Evolutionary conservation across 1,140 invertebrate genomes (phyloP).

Genomic region (Diachasmimorpha longicaudata): DNA sequence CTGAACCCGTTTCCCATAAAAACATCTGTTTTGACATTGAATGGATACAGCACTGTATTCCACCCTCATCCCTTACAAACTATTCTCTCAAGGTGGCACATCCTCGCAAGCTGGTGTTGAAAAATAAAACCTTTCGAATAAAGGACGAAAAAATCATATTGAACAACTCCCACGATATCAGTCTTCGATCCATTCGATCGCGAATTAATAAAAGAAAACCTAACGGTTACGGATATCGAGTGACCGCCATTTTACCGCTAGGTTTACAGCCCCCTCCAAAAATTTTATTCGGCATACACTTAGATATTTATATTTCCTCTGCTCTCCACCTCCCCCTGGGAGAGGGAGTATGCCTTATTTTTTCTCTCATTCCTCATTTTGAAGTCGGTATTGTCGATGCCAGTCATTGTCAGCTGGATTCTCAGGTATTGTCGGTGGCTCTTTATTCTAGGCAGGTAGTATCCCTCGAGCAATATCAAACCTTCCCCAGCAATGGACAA

Average conservation of each 20-base stretch:
- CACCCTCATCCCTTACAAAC: neutral
- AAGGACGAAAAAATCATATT: constrained; percentile 2
- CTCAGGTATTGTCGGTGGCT: constrained; percentile 29
- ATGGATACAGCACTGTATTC: neutral
- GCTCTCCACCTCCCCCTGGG: neutral
- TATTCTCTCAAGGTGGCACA: neutral
- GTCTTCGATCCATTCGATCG: constrained; percentile 30
- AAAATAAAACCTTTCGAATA: neutral
- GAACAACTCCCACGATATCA: constrained; percentile 24
- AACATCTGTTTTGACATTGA: constrained; percentile 14
- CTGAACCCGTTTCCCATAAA: neutral
- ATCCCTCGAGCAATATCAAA: neutral
- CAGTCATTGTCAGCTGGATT: constrained; percentile 36
- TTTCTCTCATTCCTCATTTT: neutral
- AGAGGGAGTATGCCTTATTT: neutral
- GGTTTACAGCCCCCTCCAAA: constrained; percentile 6
- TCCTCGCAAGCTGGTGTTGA: constrained; percentile 1
- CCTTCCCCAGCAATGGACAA: neutral
- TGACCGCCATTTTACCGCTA: constrained; percentile 46
- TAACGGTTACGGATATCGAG: constrained; percentile 48
- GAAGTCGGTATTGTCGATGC: constrained; percentile 14
- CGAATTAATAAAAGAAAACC: constrained; percentile 42
- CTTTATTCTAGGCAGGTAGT: constrained; percentile 37
- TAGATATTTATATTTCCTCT: constrained; percentile 37
- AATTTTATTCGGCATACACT: constrained; percentile 32